Evolutionary conservation across 2,113 vertebrate genomes (phyloP), one percentile per base, ranked within the genome.

Genomic region (Pseudorhombus dupliciocellatus): DNA sequence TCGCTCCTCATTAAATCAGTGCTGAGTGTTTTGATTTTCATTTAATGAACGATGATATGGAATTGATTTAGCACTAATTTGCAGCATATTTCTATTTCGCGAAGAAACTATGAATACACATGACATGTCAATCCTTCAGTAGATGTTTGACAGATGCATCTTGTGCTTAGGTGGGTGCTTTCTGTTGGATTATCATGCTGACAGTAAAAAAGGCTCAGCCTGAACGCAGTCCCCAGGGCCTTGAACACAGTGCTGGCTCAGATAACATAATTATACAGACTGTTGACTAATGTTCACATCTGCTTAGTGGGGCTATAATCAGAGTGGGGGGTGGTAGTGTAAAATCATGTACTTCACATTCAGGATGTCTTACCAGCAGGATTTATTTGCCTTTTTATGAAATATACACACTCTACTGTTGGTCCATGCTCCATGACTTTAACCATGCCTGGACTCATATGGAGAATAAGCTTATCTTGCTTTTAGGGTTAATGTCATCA

Each of bases 221-320:
- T 53, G 25, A 75, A n/a, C 22, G 20, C 55, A 16, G 31, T 51
- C 72, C 50, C 60, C n/a, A 9, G 57, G 77, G 85, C 64, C 64
- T 15, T 18, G 34, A 73, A n/a, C 44, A 74, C 74, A 67, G 59
- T 82, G 56, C 67, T 76, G 66, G 42, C 75, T 56, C 53, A 73
- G 72, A 81, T 73, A 79, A 77, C 60, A 61, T 85, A 77, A 88
- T 84, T 83, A 81, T 46, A 65, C 73, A 79, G 63, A 70, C 72
- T 85, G 70, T 89, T 88, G 84, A 83, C 80, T 74, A 75, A 80
- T 80, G 75, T 80, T 85, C 66, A 75, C 66, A 84, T 68, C 70
- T 84, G 82, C 77, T 81, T 71, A 72, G 77, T 72, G 20, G 22
- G 54, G 55, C 64, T 54, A 25, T 42, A 56, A 77, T 66, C 30